Percentiles rank a stretch among this genome's conserved stretches.
phyloP scores from a whole-genome alignment of 2,113 vertebrate species.

The Melanerpes aurifrons region DNA sequence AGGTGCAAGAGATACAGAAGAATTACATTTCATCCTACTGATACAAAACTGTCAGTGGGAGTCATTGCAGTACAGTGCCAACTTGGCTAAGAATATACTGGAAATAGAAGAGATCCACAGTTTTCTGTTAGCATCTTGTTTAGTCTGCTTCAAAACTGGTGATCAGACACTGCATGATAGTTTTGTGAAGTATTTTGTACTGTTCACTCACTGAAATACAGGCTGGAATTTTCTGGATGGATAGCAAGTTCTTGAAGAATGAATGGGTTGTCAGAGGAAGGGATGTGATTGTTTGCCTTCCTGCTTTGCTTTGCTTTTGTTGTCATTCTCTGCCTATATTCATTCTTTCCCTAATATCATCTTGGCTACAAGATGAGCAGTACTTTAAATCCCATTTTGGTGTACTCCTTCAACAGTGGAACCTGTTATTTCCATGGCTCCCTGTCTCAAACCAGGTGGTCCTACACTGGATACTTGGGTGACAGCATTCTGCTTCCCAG shows the following conservation, averaged over 20 bases:
- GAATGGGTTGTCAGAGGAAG: background rate
- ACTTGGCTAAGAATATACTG: background rate
- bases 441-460: conserved; percentile 20
- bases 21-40: background rate
- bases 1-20: background rate
- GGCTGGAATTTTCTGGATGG: background rate
- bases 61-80: background rate
- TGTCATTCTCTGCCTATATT: background rate
- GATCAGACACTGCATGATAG: background rate
- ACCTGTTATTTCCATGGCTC: background rate
- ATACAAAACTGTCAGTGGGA: background rate
- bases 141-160: background rate
- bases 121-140: background rate
- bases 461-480: background rate
- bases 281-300: background rate
- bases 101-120: background rate
- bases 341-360: background rate
- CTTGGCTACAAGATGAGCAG: background rate
- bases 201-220: background rate
- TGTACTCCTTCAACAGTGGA: background rate
- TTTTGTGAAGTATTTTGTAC: background rate
- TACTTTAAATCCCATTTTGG: background rate
- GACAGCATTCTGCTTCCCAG: conserved; percentile 20
- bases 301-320: background rate
- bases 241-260: background rate